These are phyloP conservation scores for Daboia siamensis DNA, from an alignment of 2,113 vertebrate genomes.

Conservation along the genomic window DNA sequence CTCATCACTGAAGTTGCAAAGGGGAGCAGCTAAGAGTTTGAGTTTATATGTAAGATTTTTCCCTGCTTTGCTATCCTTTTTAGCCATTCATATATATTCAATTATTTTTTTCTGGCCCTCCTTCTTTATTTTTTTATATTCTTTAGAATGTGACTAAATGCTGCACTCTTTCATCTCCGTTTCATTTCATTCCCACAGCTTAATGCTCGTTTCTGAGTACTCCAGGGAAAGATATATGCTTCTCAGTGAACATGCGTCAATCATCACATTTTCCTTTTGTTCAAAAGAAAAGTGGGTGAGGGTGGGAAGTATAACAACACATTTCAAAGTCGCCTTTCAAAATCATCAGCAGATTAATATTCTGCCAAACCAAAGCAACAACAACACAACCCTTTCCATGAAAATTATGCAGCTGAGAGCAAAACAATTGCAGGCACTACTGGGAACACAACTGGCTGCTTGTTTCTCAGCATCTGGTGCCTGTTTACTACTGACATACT, in stretches of 20 bases:
- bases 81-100: conserved; percentile 40
- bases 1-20: conserved; percentile 72
- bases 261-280: background rate
- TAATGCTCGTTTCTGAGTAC: background rate
- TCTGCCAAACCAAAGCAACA: background rate
- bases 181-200: background rate
- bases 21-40: conserved; percentile 58
- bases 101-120: background rate
- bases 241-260: conserved; percentile 8
- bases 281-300: background rate
- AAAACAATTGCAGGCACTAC: background rate
- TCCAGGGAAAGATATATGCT: conserved; percentile 2
- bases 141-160: conserved; percentile 17
- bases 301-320: background rate
- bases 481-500: conserved; percentile 36
- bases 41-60: conserved; percentile 70
- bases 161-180: background rate
- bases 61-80: conserved; percentile 53
- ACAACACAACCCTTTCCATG: background rate
- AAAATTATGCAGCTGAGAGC: conserved; percentile 3
- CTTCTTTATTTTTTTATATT: background rate
- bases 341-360: conserved; percentile 34
- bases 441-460: background rate
- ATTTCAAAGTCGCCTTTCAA: background rate
- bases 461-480: background rate